Evolutionary conservation across 2,888 invertebrate genomes (phyloP), one percentile per base, ranked within the genome.

Genomic region (Argynnis bischoffii): DNA sequence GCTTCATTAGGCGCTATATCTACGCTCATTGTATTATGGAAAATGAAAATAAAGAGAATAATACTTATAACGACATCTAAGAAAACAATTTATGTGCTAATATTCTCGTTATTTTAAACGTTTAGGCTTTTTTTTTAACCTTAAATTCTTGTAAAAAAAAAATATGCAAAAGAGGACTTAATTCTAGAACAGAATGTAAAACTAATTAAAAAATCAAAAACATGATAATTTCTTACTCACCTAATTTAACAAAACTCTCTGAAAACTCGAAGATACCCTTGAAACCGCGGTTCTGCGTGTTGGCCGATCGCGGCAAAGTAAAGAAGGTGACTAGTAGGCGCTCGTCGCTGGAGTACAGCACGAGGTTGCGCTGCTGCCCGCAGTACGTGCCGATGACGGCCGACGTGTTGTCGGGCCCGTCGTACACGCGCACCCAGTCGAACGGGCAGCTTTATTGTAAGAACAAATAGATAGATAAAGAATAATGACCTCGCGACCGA

Each of bases 251-350:
- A 94, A 99, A 99, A 93, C 97, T 96, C 93, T 98, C 97, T 81
- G 99, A 99, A 94, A 99, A 99, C 94, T 99, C 98, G 94, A 98
- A 99, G 91, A 98, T 98, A 87, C 98, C 99, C 93, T 98, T 98
- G 94, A 99, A 99, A 86, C 99, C 99, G 88, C 99, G 96, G 93
- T 99, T 99, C 93, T 99, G 98, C 79, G 98, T 96, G 93, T 97
- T 98, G 87, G 96, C 98, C 89, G 96, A 96, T 92, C 97, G 95
- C 87, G 96, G 95, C 82, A 98, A 95, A 79, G 99, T 98, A 88
- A 95, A 96, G 94, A 99, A 99, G 81, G 97, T 95, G 84, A 99
- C 97, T 84, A 96, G 96, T 81, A 99, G 95, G 76, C 96, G 95
- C 87, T 97, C 96, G 91, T 97, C 96, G 86, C 98, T 98, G 84